Conservation (phyloP, 2,797 vertebrate genomes). For the Sarcophilus harrisii region DNA sequence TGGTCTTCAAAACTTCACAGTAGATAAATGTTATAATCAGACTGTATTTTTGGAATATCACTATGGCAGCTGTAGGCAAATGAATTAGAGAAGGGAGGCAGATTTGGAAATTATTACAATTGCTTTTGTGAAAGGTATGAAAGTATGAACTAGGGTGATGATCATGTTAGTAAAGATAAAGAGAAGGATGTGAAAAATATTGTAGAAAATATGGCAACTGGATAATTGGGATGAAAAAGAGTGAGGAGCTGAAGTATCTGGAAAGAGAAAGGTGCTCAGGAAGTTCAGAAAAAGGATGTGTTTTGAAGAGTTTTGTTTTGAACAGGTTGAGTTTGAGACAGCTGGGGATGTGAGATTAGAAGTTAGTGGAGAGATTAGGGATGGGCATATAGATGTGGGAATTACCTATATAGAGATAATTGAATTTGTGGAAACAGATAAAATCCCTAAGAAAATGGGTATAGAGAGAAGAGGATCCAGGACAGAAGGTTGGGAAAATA, state of each 20-base stretch:
- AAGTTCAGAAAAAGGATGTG: neutral
- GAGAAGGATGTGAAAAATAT: neutral
- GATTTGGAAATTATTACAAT: neutral
- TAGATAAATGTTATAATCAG: neutral
- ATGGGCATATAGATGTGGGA: neutral
- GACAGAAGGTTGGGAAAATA: neutral
- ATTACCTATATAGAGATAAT: neutral
- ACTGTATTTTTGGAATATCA: neutral
- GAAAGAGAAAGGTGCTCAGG: neutral
- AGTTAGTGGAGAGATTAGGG: neutral
- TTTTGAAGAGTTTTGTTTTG: neutral
- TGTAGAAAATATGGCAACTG: neutral
- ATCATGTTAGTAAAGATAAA: neutral
- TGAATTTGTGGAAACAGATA: neutral
- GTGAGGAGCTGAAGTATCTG: neutral
- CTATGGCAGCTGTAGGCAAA: neutral
- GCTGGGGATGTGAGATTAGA: neutral
- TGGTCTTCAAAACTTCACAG: neutral
- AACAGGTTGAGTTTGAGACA: neutral
- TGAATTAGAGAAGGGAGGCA: neutral
- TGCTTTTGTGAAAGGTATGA: neutral
- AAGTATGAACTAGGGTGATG: neutral
- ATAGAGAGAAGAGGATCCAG: neutral
- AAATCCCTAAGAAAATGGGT: neutral
- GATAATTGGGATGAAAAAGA: neutral